Evolutionary conservation across 2,113 vertebrate species (phyloP), one percentile per base, ranked within the genome.

Genomic region (Ceyx cyanopectus): DNA sequence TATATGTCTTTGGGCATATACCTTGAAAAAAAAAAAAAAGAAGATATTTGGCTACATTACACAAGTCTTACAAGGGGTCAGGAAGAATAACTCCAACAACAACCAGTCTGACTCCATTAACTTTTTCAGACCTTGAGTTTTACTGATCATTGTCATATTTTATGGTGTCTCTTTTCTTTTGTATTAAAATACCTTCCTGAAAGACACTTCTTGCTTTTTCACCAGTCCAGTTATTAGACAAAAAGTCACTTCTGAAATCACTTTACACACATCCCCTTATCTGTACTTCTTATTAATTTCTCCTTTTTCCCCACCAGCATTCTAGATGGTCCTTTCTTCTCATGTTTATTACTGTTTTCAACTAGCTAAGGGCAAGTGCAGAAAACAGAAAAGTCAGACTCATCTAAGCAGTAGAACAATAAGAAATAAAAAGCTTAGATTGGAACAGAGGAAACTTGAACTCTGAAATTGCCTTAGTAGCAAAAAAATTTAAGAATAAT

Each of bases 231-330:
- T 4, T 29, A 45, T 23, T 29, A 43, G 15, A 53, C 10, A 85
- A 61, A 72, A 86, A 73, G 17, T 7, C 17, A 57, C 15, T 69
- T 68, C 3, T 26, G 9, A 86, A 53, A 77, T 62, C 43, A 29
- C 24, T 72, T 63, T 27, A 6, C 19, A 3, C 5, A 27, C 8
- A 19, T 2, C 1, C 24, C 1, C 3, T 32, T 34, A 50, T 10
- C 13, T 32, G 34, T 14, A 30, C 17, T 69, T 57, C 11, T 74
- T 14, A 9, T 17, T 0, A 57, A 51, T 26, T 65, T 62, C 19
- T 73, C 18, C 19, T 68, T 76, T 27, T 2, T 0, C n/a, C 11
- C 22, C 4, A 20, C 21, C 34, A 60, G 15, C 53, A 81, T 43
- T 81, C 29, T 29, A 62, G 20, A 74, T 45, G 20, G n/a, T 15